Evolutionary conservation across 2,113 vertebrate genomes (phyloP).

Genomic region (Dipodomys spectabilis): DNA sequence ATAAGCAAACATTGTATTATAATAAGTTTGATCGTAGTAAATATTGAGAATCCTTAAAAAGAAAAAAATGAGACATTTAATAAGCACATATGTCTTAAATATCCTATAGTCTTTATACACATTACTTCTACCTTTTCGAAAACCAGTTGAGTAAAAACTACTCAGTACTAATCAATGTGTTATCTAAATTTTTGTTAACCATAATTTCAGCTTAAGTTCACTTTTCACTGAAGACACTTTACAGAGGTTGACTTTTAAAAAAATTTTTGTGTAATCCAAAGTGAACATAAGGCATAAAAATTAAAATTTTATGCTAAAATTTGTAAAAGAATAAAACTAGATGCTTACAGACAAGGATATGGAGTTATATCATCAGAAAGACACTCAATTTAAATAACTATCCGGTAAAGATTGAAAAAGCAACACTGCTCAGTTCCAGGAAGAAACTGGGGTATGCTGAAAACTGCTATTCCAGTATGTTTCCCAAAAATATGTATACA

Average conservation of each 20-base stretch:
- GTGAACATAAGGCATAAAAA: background rate
- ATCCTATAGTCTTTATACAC: background rate
- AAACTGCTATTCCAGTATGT: background rate
- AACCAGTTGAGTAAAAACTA: background rate
- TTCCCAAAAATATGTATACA: background rate
- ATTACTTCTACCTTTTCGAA: background rate
- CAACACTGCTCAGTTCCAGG: background rate
- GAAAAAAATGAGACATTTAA: constrained; percentile 26
- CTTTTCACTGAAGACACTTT: constrained; percentile 14
- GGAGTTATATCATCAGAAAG: background rate
- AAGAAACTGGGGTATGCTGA: background rate
- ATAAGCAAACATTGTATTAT: background rate
- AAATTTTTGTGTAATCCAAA: background rate
- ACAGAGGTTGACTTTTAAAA: too few relatives aligned
- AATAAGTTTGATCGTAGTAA: background rate
- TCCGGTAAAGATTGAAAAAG: background rate
- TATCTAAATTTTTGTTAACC: background rate
- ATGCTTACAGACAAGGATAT: background rate
- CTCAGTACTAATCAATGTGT: too few relatives aligned
- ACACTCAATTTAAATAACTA: background rate
- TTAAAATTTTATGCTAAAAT: background rate
- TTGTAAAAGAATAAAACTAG: background rate
- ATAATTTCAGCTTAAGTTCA: background rate
- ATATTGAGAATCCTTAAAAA: background rate
- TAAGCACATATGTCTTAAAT: background rate